Base-by-base conservation (phyloP, 2,888 invertebrate species). In the Zeuzera pyrina region DNA sequence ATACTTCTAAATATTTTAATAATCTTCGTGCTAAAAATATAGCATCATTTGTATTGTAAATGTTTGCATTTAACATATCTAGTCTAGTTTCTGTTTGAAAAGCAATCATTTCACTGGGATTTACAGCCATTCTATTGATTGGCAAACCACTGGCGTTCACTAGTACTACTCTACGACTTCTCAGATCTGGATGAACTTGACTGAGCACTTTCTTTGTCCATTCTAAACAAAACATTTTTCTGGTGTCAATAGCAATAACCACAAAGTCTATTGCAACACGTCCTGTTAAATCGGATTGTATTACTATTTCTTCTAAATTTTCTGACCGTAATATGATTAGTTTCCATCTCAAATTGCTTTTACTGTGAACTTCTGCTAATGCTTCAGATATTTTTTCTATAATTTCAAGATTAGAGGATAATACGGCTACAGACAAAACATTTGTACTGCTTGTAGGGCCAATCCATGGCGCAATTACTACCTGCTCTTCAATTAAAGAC, bases 121-220 rank as follows among this genome's bases (percentile, higher is more conserved):
- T 66, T 6, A 79, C 58, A n/a, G 71, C 70, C 76, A 83, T 78
- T 3, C 60, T 57, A 28, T 74, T 66, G 11, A 61, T 52, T 12
- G 81, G 70, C 2, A 72, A 49, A 8, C 76, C 72, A 49, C 71
- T 61, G 23, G 77, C 71, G 36, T 83, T 83, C 2, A 83, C 72
- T 3, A 84, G 53, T 12, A 84, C 50, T 0, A 72, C 66, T 32
- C 84, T 60, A 4, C 83, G 69, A 24, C 51, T 52, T 41, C 62
- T 58, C 3, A 84, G 49, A 37, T 84, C 83, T 2, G 78, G 71
- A 43, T 78, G 73, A 3, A 81, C 66, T 50, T 78, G 71, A 21
- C 46, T 38, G n/a, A 83, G 38, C 2, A 60, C 53, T 42, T 57
- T 61, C 32, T 58, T 69, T 0, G 77, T 57, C 79, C 79, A 83